Percentiles rank a stretch among this genome's conserved stretches.
phyloP scores from a whole-genome alignment of 2,888 invertebrate species.

The Oxyteleia sp. region DNA sequence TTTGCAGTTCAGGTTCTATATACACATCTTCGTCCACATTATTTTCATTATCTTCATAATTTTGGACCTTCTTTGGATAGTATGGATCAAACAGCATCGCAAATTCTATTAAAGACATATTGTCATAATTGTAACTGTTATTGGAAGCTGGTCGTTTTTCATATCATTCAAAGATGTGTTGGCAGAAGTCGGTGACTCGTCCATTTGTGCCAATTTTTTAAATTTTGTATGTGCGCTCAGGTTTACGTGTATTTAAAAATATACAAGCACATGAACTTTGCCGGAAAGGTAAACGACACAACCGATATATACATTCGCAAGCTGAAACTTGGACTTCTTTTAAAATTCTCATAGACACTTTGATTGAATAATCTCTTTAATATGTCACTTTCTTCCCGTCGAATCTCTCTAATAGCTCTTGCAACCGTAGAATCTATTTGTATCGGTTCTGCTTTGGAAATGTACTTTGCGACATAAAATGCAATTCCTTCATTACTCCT shows the following conservation, averaged over 20 bases:
- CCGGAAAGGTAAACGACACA: conserved; percentile 9
- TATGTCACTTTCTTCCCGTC: conserved; percentile 15
- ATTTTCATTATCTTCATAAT: conserved; percentile 11
- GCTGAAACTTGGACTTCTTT: conserved; percentile 18
- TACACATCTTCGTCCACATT: too few relatives aligned
- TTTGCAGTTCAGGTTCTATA: conserved; percentile 6
- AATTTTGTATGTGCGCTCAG: too few relatives aligned
- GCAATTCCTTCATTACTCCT: conserved; percentile 76
- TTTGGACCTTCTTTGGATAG: conserved; percentile 2
- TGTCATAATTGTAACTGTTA: not conserved
- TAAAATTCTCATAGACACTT: conserved; percentile 14
- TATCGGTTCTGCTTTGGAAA: too few relatives aligned
- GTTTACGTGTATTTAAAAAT: conserved; percentile 15
- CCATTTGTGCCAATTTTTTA: too few relatives aligned
- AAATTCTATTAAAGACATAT: conserved; percentile 14
- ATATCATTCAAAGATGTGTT: too few relatives aligned
- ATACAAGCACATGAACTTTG: not conserved
- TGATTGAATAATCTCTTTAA: conserved; percentile 9
- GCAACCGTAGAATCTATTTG: too few relatives aligned
- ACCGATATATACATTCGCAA: conserved; percentile 19
- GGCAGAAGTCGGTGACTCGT: too few relatives aligned
- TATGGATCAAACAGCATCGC: conserved; percentile 7
- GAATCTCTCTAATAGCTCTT: too few relatives aligned
- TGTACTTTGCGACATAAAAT: conserved; percentile 76
- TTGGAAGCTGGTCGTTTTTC: not conserved